Base-by-base conservation (phyloP, 1,140 invertebrate genomes). In the Anoplophora glabripennis region DNA sequence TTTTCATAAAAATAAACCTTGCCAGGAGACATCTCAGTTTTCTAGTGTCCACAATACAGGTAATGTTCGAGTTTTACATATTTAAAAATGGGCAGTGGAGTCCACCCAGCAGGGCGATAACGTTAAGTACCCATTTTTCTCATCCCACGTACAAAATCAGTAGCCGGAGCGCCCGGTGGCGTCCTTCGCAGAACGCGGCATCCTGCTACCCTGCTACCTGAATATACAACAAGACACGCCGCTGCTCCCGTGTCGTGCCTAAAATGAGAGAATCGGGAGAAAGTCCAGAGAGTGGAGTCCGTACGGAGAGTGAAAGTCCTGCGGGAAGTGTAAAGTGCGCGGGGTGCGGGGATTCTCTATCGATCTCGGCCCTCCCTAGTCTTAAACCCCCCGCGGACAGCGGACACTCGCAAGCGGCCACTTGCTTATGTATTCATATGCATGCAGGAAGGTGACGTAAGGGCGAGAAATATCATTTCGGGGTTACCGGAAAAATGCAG, bases 261-360 rank as follows among this genome's bases (percentile, higher is more conserved):
- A 28, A 28, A 28, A 28, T 28, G 21, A 35, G 15, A 45, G 42
- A 45, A 18, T 55, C 40, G 57, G 56, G 68, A 66, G 68, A 70
- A 70, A 70, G 68, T 70, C 68, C 64, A 59, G 66, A 51, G 46
- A 45, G 17, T 15, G 12, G 49, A 66, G 66, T 68, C 61, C 61
- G 66, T 52, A 49, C 56, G 61, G 66, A 70, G 61, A 70, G 66
- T 68, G 69, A 70, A 70, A 70, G 69, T 70, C 68, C 68, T 70
- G 61, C 64, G 68, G 68, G 68, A 68, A 66, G 68, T 70, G 64
- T 66, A 64, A 68, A 65, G 61, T 66, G 61, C 44, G 57, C 14
- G 35, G 53, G 59, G 57, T 55, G 53, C 53, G 63, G 35, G 34
- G 15, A 41, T 35, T 35, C 64, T 67, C 59, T 65, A 69, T 69